These are phyloP conservation scores for Helicoverpa assulta DNA, from an alignment of 2,888 invertebrate species.

Conservation along the genomic window DNA sequence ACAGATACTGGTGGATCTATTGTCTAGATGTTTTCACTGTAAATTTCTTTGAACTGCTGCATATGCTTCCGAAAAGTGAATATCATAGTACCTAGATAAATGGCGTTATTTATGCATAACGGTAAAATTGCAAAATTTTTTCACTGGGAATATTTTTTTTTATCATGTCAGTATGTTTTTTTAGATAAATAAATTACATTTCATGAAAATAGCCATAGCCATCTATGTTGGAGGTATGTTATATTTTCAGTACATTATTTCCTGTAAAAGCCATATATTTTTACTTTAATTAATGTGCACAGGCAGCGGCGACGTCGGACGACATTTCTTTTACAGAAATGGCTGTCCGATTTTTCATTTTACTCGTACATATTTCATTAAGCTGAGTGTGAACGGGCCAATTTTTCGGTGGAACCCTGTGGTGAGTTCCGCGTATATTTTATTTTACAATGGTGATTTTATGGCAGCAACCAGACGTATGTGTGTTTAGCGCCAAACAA, in stretches of 20 bases:
- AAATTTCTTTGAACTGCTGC: not conserved
- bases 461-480: slow-evolving; percentile 12
- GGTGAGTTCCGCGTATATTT: slow-evolving; percentile 17
- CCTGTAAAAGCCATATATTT: not conserved
- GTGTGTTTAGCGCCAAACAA: slow-evolving; percentile 11
- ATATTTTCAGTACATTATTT: not conserved
- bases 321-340: not conserved
- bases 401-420: slow-evolving; percentile 3
- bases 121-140: too few relatives aligned
- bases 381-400: slow-evolving; percentile 9
- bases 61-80: not conserved
- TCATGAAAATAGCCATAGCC: too few relatives aligned
- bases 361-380: slow-evolving; percentile 22
- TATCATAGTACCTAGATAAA: not conserved
- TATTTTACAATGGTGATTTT: slow-evolving; percentile 32
- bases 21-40: too few relatives aligned
- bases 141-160: too few relatives aligned
- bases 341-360: slow-evolving; percentile 10
- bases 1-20: not conserved
- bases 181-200: too few relatives aligned
- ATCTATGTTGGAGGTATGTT: too few relatives aligned
- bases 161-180: too few relatives aligned
- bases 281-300: not conserved
- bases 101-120: not conserved
- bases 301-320: not conserved